Percentiles rank a stretch among this genome's conserved stretches.
phyloP scores from a whole-genome alignment of 2,113 vertebrate genomes.

The Cyphomyrus plagiostoma region DNA sequence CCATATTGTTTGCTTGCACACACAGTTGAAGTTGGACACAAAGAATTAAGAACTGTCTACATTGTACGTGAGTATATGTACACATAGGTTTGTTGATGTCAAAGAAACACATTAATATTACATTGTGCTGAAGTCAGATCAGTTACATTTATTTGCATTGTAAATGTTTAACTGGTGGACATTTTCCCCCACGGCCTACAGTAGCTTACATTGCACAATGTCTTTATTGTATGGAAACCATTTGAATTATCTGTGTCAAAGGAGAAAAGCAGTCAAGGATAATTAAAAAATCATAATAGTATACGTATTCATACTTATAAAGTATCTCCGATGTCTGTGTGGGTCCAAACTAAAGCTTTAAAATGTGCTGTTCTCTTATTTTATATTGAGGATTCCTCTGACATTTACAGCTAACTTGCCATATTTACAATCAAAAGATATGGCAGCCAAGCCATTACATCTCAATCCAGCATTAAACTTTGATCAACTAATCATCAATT shows the following conservation, averaged over 20 bases:
- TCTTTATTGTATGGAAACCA: neutral
- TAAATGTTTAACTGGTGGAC: slow-evolving; percentile 7
- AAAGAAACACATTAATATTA: slow-evolving; percentile 4
- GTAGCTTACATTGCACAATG: neutral
- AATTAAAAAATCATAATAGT: neutral
- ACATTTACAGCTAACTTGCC: slow-evolving; percentile 59
- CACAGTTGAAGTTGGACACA: neutral
- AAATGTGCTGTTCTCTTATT: neutral
- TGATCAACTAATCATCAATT: slow-evolving; percentile 67
- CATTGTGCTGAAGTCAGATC: slow-evolving; percentile 8
- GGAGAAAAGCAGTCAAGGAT: neutral
- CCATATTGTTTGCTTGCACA: neutral
- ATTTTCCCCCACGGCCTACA: neutral
- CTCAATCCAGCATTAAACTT: slow-evolving; percentile 71
- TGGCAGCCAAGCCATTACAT: slow-evolving; percentile 63
- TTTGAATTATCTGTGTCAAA: neutral
- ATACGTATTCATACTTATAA: neutral
- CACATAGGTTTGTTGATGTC: slow-evolving; percentile 1
- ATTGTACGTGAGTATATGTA: neutral
- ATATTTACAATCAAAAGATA: slow-evolving; percentile 58
- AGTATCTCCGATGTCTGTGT: neutral
- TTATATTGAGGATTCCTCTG: neutral
- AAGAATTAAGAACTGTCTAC: neutral
- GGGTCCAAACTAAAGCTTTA: neutral
- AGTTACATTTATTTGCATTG: slow-evolving; percentile 19